Evolutionary conservation across 2,113 vertebrate species (phyloP), one percentile per base, ranked within the genome.

Genomic region (Cyprinodon tularosa): DNA sequence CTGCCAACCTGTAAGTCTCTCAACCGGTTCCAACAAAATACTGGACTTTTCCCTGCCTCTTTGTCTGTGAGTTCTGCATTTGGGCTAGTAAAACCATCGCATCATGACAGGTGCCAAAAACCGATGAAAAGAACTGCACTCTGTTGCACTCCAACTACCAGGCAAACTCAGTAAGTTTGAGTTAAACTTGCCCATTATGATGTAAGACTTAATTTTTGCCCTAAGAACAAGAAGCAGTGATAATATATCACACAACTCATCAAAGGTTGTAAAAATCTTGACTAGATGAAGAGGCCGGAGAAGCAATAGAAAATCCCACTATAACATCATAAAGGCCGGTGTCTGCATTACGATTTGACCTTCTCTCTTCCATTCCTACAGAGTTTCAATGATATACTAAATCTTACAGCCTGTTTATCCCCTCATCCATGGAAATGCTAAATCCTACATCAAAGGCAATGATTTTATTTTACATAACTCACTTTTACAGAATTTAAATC

Each of bases 381-480:
- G 36, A 36, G 17, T 48, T n/a, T 69, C 38, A 29, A 22, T 1
- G 5, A 80, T 65, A 70, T 12, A 15, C 65, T 74, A 59, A 66
- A 29, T 59, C 22, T 62, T 29, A 36, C 62, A 67, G 57, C 64
- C 13, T 22, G 3, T 63, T 42, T 29, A 42, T 38, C 77, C 36
- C 3, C 48, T 40, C 48, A 15, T 75, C 53, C 78, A 65, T 67
- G 29, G n/a, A 64, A 74, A 29, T 29, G 66, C 66, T 64, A 74
- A 87, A 78, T 79, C 85, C 62, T 12, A 87, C 38, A 83, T 74
- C 78, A 79, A 74, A 85, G 75, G 63, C 68, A 70, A 80, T 42
- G 40, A 82, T 80, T 88, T 86, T 80, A 85, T 75, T 88, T 84
- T 78, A 62, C 77, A 83, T 85, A 83, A 86, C 73, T 85, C 80